A percentile compares a stretch with the other conserved stretches of the same genome.
These are phyloP conservation scores for Pseudococcus jackbeardsleyi DNA, from an alignment of 2,888 invertebrate genomes.

Conservation along the genomic window DNA sequence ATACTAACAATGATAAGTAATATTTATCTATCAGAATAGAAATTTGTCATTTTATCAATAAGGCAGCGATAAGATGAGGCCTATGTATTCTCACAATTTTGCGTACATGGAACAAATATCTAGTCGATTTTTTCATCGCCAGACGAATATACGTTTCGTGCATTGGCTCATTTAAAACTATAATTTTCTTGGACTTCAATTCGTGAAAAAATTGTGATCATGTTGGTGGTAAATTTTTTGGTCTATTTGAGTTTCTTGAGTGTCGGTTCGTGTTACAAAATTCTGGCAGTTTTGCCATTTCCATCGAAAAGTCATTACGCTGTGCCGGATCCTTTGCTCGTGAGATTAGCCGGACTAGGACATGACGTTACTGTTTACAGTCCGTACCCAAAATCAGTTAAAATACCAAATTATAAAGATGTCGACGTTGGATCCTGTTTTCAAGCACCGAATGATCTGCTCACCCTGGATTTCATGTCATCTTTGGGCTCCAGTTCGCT, in stretches of 20 bases:
- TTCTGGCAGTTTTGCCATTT: constrained; percentile 8
- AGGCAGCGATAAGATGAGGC: too few relatives aligned
- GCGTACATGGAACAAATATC: too few relatives aligned
- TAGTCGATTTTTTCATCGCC: too few relatives aligned
- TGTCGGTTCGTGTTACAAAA: neutral
- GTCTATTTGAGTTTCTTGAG: constrained; percentile 68
- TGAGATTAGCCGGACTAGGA: constrained; percentile 29
- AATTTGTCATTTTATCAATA: too few relatives aligned
- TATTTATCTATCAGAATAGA: too few relatives aligned
- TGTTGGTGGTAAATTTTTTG: constrained; percentile 54
- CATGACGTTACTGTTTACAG: constrained; percentile 16
- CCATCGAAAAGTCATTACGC: constrained; percentile 49
- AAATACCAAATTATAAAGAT: constrained; percentile 33
- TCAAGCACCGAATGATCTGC: neutral
- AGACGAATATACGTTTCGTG: too few relatives aligned
- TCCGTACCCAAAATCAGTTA: neutral
- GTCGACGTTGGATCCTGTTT: constrained; percentile 9
- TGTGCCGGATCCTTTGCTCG: neutral
- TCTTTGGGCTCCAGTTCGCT: neutral
- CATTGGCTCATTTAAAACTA: too few relatives aligned
- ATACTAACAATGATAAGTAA: too few relatives aligned
- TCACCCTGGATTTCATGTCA: neutral
- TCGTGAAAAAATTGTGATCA: neutral
- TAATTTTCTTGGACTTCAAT: too few relatives aligned
- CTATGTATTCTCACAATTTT: too few relatives aligned